Evolutionary conservation across 35 echinoderm and acorn worm species (phyloP).

Genomic region (Patiria miniata): DNA sequence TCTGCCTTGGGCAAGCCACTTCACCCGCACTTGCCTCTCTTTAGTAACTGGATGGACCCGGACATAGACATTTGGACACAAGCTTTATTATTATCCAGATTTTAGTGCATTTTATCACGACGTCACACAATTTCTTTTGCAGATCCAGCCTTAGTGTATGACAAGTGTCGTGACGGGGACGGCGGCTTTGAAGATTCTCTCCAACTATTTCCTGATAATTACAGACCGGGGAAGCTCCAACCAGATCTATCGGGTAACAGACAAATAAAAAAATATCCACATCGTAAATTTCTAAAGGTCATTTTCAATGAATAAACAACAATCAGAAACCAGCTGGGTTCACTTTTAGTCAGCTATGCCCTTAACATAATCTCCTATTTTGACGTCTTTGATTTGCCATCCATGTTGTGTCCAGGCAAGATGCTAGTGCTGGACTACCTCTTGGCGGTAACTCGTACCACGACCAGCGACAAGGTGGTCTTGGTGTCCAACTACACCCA

Average conservation of each 20-base stretch:
- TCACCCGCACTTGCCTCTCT: too few relatives aligned
- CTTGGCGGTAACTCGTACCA: conserved; percentile 78
- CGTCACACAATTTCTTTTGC: neutral
- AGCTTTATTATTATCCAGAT: too few relatives aligned
- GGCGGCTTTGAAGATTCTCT: conserved; percentile 59
- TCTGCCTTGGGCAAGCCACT: too few relatives aligned
- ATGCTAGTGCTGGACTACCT: conserved; percentile 90
- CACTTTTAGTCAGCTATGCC: too few relatives aligned
- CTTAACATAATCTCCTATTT: too few relatives aligned
- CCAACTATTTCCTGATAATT: conserved; percentile 62
- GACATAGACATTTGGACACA: too few relatives aligned
- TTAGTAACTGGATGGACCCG: too few relatives aligned
- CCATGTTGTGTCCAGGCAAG: conserved; percentile 63
- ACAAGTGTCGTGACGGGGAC: conserved; percentile 61
- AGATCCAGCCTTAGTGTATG: conserved; percentile 89
- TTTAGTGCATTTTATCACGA: too few relatives aligned
- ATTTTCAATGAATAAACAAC: too few relatives aligned
- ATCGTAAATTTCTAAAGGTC: neutral
- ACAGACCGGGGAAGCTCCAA: conserved; percentile 56
- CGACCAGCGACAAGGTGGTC: conserved; percentile 84
- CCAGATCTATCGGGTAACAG: conserved; percentile 85
- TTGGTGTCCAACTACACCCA: conserved; percentile 99
- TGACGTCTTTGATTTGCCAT: too few relatives aligned
- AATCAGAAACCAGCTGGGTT: too few relatives aligned
- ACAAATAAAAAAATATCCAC: neutral